Conservation (phyloP, 2,797 vertebrate genomes). For the Gadopsis marmoratus region DNA sequence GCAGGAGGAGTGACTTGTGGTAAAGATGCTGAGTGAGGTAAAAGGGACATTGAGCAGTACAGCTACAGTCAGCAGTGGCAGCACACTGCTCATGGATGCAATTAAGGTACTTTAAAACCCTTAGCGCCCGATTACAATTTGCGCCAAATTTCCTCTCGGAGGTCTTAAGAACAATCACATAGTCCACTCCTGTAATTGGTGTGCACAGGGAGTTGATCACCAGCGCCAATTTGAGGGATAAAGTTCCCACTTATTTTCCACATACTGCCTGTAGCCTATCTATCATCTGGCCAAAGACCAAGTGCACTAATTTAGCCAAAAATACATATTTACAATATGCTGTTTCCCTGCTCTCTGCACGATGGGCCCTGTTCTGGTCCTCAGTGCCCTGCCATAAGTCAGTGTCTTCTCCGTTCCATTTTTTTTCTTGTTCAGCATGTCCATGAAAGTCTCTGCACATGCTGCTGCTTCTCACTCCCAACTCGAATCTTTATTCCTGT, state of each 20-base stretch:
- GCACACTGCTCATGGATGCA: background rate
- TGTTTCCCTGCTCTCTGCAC: conserved; percentile 10
- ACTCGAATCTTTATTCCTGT: conserved; percentile 18
- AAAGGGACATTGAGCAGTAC: background rate
- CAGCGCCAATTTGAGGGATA: background rate
- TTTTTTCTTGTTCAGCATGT: conserved; percentile 1
- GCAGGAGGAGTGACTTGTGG: background rate
- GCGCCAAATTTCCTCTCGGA: background rate
- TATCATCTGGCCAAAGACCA: conserved; percentile 2
- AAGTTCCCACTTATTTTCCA: background rate
- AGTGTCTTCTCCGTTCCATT: background rate
- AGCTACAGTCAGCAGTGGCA: background rate
- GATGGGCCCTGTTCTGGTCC: conserved; percentile 1
- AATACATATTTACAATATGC: background rate
- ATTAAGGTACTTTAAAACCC: background rate
- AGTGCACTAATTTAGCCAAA: conserved; percentile 13
- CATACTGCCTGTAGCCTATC: background rate
- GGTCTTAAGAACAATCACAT: background rate
- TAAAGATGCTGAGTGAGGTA: background rate
- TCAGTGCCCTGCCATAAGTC: conserved; percentile 8
- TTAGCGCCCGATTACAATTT: background rate
- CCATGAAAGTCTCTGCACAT: background rate
- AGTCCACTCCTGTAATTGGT: conserved; percentile 2
- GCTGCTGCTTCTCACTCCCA: conserved; percentile 19
- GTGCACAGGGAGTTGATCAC: background rate